Evolutionary conservation across 2,797 vertebrate genomes (phyloP), one percentile per base, ranked within the genome.

Genomic region (Melanotaenia parkinsoni): DNA sequence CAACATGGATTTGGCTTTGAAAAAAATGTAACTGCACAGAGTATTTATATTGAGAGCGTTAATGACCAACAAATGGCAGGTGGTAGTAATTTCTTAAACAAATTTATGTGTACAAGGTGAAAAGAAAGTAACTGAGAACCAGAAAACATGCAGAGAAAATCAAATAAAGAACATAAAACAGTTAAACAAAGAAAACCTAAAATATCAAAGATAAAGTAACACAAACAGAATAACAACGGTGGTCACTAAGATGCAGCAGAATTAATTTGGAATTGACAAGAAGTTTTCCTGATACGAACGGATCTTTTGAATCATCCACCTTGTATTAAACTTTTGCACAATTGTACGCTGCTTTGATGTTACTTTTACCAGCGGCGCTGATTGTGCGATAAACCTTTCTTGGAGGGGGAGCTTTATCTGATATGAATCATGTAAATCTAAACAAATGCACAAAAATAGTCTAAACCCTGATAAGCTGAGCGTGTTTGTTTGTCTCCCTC

Each of bases 351-450:
- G 40, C 37, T 51, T 45, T 75, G 64, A 70, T 74, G 37, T 56
- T 58, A 64, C 26, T 77, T 84, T 79, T 33, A 60, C 1, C 18
- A 30, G 66, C 54, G 22, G 51, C 67, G 20, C n/a, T 38, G 54
- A 81, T 63, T 65, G n/a, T 5, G 9, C 43, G 37, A 75, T 70
- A 67, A 50, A 72, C 61, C n/a, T 22, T 20, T 37, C 51, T 53
- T 12, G 10, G 28, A 73, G 75, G 35, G 32, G 40, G 0, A 12
- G 4, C 18, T 60, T 80, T 63, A 70, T 86, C 76, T 74, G 8
- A 76, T 86, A 64, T 63, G 16, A 68, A 77, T 77, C 33, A 82
- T 73, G 35, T 68, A 74, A 68, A 78, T 79, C 79, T 58, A 80
- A 60, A 76, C 62, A 71, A 81, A 71, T 28, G 28, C 68, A 45